These are phyloP conservation scores for Nemopilema nomurai DNA, from an alignment of 30 jellyfish, hydroid and myxozoan species.

Conservation along the genomic window DNA sequence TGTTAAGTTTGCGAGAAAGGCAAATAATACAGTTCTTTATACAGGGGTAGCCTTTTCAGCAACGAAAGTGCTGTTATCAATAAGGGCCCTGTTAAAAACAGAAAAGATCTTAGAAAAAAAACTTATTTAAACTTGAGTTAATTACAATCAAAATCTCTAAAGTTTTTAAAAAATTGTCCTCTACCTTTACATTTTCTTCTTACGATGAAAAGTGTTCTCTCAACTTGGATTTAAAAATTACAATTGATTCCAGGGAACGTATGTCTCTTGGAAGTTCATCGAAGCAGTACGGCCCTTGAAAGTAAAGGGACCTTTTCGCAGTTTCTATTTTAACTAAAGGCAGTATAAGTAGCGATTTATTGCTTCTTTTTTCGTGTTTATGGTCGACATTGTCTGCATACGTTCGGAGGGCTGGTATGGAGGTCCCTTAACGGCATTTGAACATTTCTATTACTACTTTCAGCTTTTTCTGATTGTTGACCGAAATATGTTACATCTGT, in stretches of 20 bases:
- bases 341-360: neutral
- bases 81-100: too few relatives aligned
- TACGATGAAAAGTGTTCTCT: neutral
- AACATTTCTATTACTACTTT: conserved; percentile 45
- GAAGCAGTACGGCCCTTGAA: neutral
- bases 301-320: neutral
- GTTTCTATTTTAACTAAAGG: neutral
- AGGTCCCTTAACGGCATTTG: conserved; percentile 59
- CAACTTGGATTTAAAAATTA: neutral
- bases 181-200: neutral
- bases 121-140: too few relatives aligned
- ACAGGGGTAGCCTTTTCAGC: too few relatives aligned
- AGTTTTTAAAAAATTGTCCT: neutral
- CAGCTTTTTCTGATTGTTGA: conserved; percentile 43
- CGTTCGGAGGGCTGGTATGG: conserved; percentile 69
- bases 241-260: neutral
- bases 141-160: too few relatives aligned
- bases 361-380: conserved; percentile 42
- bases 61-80: too few relatives aligned
- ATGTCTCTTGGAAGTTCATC: neutral
- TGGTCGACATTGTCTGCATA: conserved; percentile 49
- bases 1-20: too few relatives aligned
- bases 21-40: too few relatives aligned
- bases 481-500: conserved; percentile 53
- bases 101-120: too few relatives aligned